A percentile compares a stretch with the other conserved stretches of the same genome.
These are phyloP conservation scores for Eugnorisma glareosa DNA, from an alignment of 2,888 invertebrate species.

Conservation along the genomic window DNA sequence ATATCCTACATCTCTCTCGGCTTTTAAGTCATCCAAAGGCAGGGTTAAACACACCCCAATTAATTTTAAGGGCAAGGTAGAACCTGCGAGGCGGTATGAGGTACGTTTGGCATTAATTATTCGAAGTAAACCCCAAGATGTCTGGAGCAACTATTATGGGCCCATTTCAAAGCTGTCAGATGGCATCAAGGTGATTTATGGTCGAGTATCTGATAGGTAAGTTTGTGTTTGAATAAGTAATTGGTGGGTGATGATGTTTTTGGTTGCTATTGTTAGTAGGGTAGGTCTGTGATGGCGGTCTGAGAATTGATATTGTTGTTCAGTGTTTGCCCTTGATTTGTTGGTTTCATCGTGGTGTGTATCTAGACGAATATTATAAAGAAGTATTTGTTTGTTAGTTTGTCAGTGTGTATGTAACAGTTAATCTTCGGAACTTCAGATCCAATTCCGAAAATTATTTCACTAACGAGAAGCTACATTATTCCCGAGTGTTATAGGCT, in stretches of 20 bases:
- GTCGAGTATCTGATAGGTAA: slow-evolving; percentile 65
- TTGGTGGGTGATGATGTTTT: slow-evolving; percentile 57
- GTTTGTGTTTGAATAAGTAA: slow-evolving; percentile 67
- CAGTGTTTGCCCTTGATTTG: neutral
- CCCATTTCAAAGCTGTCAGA: slow-evolving; percentile 71
- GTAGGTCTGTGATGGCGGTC: slow-evolving; percentile 10
- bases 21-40: slow-evolving; percentile 53
- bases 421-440: too few species aligned
- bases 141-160: slow-evolving; percentile 67
- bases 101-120: slow-evolving; percentile 70
- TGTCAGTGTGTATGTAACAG: too few species aligned
- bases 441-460: too few species aligned
- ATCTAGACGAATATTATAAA: neutral
- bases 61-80: slow-evolving; percentile 68
- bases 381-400: too few species aligned
- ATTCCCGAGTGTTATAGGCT: too few species aligned
- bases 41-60: slow-evolving; percentile 69
- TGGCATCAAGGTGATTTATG: slow-evolving; percentile 70
- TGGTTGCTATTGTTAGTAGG: slow-evolving; percentile 28
- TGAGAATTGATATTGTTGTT: neutral
- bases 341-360: neutral
- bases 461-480: too few species aligned
- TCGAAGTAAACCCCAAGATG: slow-evolving; percentile 66
- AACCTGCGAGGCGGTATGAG: slow-evolving; percentile 45
- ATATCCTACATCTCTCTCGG: slow-evolving; percentile 51